phyloP scores from a whole-genome alignment of 1,140 invertebrate genomes.

The Rhagoletis pomonella region DNA sequence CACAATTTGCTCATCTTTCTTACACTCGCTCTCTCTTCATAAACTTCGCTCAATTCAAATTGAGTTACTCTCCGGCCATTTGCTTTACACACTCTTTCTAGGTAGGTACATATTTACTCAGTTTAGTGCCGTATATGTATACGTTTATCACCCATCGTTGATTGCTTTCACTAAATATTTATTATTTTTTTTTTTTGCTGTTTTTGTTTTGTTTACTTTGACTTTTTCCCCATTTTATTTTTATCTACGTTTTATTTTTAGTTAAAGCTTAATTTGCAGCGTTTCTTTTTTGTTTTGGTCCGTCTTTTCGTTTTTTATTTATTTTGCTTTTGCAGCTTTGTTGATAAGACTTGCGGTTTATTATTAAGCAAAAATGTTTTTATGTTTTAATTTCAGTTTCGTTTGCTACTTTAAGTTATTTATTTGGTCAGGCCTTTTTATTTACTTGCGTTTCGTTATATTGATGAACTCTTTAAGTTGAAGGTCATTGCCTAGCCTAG shows the following conservation, averaged over 20 bases:
- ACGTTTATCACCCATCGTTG: background rate
- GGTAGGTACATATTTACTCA: background rate
- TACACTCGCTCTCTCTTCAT: too few species aligned
- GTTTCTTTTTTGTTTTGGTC: slow-evolving; percentile 11
- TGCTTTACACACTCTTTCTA: background rate
- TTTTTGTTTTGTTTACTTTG: background rate
- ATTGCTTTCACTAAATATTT: background rate
- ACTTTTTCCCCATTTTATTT: slow-evolving; percentile 10
- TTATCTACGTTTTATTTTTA: background rate
- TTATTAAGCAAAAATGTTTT: background rate
- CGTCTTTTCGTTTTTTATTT: background rate
- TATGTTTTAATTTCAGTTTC: too few species aligned
- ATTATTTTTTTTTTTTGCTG: background rate
- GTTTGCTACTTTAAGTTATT: too few species aligned
- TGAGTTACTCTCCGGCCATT: background rate
- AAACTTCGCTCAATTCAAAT: too few species aligned
- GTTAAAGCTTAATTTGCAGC: background rate
- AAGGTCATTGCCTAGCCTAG: too few species aligned
- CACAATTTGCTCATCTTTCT: too few species aligned
- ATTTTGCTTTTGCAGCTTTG: background rate
- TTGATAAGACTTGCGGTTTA: background rate
- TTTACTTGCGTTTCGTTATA: too few species aligned
- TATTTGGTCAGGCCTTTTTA: too few species aligned
- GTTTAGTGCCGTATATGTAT: background rate
- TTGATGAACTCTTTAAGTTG: too few species aligned